Base-by-base conservation (phyloP, 2,888 invertebrate species). In the Lutraria lutraria region DNA sequence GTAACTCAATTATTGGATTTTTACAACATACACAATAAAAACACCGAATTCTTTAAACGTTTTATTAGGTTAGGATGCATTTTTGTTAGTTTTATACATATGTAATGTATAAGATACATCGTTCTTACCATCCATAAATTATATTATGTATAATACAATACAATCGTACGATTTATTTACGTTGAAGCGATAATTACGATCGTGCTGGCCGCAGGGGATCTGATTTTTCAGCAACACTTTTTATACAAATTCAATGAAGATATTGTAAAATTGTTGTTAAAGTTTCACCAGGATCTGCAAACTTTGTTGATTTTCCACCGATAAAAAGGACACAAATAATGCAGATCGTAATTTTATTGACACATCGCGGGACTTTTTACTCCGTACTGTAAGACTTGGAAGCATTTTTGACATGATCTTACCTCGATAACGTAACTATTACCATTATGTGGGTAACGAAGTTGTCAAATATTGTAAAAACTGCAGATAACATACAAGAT, bases 381-480 rank as follows among this genome's bases (percentile, higher is more conserved):
- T 31, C 76, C 13, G 16, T 76, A 6, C 3, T 6, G 68, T 25
- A 43, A 68, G 52, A 43, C 25, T 29, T 52, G 31, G n/a, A 63
- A 31, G 52, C 10, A 72, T 19, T 72, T 25, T 54, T 72, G 53
- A 54, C 43, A 72, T 84, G 84, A 84, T 84, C 53, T 16, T 25
- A 54, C 15, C 0, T 21, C 4, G 84, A 84, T 84, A 84, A 83
- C 83, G 60, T 34, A 25, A 68, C 68, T 68, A 79, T 85, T 85
- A 85, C 80, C 80, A 34, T 81, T 54, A 12, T 72, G 63, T 6
- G 83, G 54, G 79, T 53, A 83, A 83, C 82, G 43, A 80, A 79
- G 83, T 87, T 87, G 87, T 87, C 87, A 87, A 87, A 83, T 87
- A 87, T 87, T 83, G 87, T 76, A 43, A 83, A 87, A 83, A 43